Evolutionary conservation across 2,113 vertebrate genomes (phyloP), one percentile per base, ranked within the genome.

Genomic region (Oenanthe melanoleuca): DNA sequence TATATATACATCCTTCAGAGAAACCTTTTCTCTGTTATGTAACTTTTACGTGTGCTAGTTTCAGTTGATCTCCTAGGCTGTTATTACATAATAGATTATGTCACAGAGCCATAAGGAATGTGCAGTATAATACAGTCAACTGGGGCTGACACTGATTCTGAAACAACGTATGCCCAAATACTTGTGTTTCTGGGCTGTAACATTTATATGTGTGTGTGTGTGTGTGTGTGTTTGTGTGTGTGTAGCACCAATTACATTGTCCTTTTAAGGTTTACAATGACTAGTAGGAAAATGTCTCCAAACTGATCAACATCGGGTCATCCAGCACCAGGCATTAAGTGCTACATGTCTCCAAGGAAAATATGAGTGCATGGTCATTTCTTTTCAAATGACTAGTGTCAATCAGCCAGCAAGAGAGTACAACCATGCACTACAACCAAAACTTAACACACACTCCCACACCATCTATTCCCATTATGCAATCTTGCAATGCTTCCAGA

Each of bases 181-280:
- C 56, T 89, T 88, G 84, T 42, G 33, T 79, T 56, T 65, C 69
- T 78, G 90, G 97, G 85, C 97, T 95, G 88, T 92, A 81, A 89
- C 18, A 8, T 64, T 5, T 73, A 1, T 70, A n/a, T 61, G 7
- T 91, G 38, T 63, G 24, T 25, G 37, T n/a, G 63, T 20, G 1
- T 50, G 56, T 56, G 37, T 52, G 34, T 61, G 1, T 50, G 56
- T 56, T n/a, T 52, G 34, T 61, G 28, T 50, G 79, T 95, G 79
- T 92, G 93, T 98, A 98, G 98, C 98, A 98, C 98, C 98, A 98
- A 97, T 92, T 97, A 93, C 74, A 60, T 92, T 92, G 96, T 96
- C 96, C 96, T 97, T 95, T 78, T 83, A 93, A 79, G 25, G 61
- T 86, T 96, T 96, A 86, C 92, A 92, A 94, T 45, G 56, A 95